A percentile compares a stretch with the other conserved stretches of the same genome.
Evolutionary conservation across 2,113 vertebrate genomes (phyloP).

Genomic region (Aleadryas rufinucha): DNA sequence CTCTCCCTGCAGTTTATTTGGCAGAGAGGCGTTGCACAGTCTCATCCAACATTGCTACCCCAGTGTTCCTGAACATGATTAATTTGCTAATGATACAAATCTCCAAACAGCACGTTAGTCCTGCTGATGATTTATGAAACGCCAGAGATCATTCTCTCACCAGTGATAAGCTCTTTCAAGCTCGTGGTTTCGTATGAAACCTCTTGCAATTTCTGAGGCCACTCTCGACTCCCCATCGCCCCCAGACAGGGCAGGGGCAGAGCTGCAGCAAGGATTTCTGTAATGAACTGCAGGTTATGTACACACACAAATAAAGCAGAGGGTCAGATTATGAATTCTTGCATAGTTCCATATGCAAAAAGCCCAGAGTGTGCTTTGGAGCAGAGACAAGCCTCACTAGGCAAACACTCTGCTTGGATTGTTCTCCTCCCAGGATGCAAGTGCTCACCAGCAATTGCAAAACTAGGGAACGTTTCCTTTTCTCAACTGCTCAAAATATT

Average conservation of each 20-base stretch:
- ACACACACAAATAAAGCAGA: neutral
- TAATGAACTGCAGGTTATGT: slow-evolving; percentile 23
- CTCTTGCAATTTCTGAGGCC: neutral
- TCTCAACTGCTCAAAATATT: slow-evolving; percentile 18
- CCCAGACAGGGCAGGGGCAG: neutral
- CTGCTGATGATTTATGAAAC: slow-evolving; percentile 49
- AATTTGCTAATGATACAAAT: slow-evolving; percentile 11
- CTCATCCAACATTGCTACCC: neutral
- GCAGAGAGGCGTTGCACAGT: neutral
- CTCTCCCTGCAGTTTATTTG: neutral
- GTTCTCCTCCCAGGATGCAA: slow-evolving; percentile 34
- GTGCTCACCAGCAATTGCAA: neutral
- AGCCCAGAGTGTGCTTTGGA: slow-evolving; percentile 49
- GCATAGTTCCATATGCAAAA: neutral
- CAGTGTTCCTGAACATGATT: neutral
- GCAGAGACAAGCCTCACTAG: neutral
- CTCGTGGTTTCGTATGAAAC: neutral
- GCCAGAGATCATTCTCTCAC: slow-evolving; percentile 26
- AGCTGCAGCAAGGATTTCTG: neutral
- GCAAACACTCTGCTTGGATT: neutral
- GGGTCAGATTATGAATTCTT: slow-evolving; percentile 1
- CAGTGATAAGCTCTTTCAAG: neutral
- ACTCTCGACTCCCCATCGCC: neutral
- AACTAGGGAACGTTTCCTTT: slow-evolving; percentile 4
- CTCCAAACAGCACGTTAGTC: slow-evolving; percentile 11